Evolutionary conservation across 53 echinoderm and acorn worm species (phyloP), one percentile per base, ranked within the genome.

Genomic region (Zoroaster sp.): DNA sequence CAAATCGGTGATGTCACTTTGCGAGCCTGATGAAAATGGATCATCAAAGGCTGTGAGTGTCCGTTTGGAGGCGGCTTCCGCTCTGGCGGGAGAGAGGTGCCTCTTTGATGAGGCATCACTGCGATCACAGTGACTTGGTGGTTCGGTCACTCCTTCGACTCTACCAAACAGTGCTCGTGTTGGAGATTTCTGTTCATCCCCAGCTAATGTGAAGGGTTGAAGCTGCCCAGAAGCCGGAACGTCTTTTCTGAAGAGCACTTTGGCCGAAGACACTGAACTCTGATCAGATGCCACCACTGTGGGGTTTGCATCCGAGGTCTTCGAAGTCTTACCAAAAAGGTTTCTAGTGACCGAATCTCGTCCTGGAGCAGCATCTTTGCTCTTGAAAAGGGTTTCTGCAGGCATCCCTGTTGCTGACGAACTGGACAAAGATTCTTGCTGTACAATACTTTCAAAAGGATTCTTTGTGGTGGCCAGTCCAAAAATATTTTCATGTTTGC

Each of bases 1-100:
- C 88, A 96, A 69, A 45, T 96, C 95, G 0, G 95, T 90, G 28
- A 96, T 87, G 73, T 96, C 97, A 35, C 78, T 47, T 41, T 38
- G 25, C 23, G 74, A 40, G 54, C 44, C 42, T 7, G 88, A 75
- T 28, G 69, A 83, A 35, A 91, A 91, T 4, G 90, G 73, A 46
- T 91, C 88, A 38, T 88, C 91, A 85, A 87, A 79, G 2, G 72
- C 2, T 31, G 63, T 92, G 17, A 92, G 83, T 4, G 76, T 66
- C 35, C 92, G 92, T 66, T 83, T 83, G 14, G 75, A 75, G 66
- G 49, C 66, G 1, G 88, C 71, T 35, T 85, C 47, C 13, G 88
- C 41, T 71, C 71, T 75, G 32, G 52, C 52, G 20, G 92, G 92
- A 15, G 89, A 89, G 33, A 92, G 76, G 35, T 92, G 89, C 67